A percentile compares a stretch with the other conserved stretches of the same genome.
Conservation (phyloP, 2,888 invertebrate species). For the Mamestra brassicae region DNA sequence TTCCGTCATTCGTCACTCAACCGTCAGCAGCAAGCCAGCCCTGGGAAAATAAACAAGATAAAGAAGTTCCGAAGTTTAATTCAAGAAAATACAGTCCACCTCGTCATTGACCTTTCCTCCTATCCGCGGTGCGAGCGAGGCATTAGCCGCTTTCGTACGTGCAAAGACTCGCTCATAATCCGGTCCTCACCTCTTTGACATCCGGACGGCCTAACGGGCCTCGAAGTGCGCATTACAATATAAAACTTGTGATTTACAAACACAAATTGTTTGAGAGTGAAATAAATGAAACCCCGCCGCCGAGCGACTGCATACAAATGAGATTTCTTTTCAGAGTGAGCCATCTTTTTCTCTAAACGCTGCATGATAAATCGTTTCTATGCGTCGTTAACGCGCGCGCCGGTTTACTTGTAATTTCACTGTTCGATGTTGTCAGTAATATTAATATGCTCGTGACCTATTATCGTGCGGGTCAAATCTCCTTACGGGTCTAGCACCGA, state of each 20-base stretch:
- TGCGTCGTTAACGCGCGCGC: slow-evolving; percentile 86
- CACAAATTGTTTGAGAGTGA: slow-evolving; percentile 85
- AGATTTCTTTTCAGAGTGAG: slow-evolving; percentile 86
- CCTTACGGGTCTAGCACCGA: slow-evolving; percentile 74
- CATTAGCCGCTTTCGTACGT: slow-evolving; percentile 71
- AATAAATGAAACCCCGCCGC: slow-evolving; percentile 83
- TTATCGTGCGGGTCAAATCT: slow-evolving; percentile 86
- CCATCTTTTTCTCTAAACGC: slow-evolving; percentile 85
- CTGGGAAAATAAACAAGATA: no score
- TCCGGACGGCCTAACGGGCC: slow-evolving; percentile 82
- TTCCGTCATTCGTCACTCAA: no score
- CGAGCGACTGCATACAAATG: slow-evolving; percentile 85
- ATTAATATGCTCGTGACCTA: slow-evolving; percentile 89
- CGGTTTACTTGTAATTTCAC: slow-evolving; percentile 85
- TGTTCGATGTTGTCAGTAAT: slow-evolving; percentile 87
- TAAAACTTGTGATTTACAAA: slow-evolving; percentile 86
- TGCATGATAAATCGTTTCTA: slow-evolving; percentile 86
- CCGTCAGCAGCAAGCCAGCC: no score
- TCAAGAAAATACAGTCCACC: no score
- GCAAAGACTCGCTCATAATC: slow-evolving; percentile 78
- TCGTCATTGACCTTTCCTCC: slow-evolving; percentile 78
- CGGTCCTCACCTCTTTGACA: slow-evolving; percentile 80
- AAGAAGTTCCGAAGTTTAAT: no score
- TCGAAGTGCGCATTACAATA: slow-evolving; percentile 74
- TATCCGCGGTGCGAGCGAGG: slow-evolving; percentile 64